A percentile compares a stretch with the other conserved stretches of the same genome.
Conservation (phyloP, 2,113 vertebrate genomes). For the Ia io region DNA sequence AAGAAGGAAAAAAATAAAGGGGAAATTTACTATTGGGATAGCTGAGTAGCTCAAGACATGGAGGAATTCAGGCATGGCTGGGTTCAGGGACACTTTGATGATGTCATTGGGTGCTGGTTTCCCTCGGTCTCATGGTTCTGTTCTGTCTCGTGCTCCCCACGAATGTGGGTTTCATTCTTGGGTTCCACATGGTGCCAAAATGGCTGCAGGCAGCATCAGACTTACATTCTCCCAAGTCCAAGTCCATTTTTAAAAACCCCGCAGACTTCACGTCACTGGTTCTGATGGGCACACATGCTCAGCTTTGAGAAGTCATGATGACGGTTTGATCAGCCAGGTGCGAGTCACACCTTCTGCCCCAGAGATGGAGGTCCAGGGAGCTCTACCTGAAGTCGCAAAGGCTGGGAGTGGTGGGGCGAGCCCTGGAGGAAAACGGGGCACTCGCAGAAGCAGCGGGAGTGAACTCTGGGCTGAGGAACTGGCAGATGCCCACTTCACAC, state of each 20-base stretch:
- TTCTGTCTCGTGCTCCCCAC: neutral
- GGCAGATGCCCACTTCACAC: neutral
- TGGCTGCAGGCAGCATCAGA: neutral
- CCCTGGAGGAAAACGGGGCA: neutral
- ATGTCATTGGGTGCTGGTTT: neutral
- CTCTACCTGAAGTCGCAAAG: neutral
- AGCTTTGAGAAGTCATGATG: neutral
- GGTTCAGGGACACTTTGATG: neutral
- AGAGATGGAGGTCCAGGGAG: neutral
- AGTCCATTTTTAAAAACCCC: neutral
- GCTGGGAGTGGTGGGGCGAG: neutral
- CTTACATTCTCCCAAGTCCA: neutral
- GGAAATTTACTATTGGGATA: neutral
- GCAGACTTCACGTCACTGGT: neutral
- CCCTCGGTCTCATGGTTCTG: neutral
- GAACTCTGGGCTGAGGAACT: neutral
- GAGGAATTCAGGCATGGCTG: neutral
- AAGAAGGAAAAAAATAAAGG: neutral
- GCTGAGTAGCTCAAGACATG: neutral
- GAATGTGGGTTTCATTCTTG: neutral
- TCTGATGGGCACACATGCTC: rapidly evolving
- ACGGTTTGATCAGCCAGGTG: neutral
- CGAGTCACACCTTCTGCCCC: neutral
- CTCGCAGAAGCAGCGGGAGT: rapidly evolving
- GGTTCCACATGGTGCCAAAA: neutral